A percentile compares a stretch with the other conserved stretches of the same genome.
phyloP scores from a whole-genome alignment of 1,140 invertebrate genomes.

The Orchestia grillus region DNA sequence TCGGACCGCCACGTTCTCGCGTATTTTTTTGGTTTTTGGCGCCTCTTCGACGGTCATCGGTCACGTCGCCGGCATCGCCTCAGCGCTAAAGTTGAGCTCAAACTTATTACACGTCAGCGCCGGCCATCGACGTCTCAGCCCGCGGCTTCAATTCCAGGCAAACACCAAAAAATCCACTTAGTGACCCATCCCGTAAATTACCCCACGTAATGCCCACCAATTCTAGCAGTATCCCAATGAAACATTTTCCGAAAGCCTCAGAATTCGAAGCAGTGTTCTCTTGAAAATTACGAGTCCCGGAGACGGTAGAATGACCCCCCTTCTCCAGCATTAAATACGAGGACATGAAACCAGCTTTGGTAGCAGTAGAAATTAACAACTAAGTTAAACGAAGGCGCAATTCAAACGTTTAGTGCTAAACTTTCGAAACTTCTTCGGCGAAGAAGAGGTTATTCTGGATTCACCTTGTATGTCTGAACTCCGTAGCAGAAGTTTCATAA shows the following conservation, averaged over 20 bases:
- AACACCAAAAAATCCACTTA: neutral
- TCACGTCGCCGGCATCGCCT: neutral
- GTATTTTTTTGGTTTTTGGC: neutral
- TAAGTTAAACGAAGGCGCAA: neutral
- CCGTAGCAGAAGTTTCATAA: neutral
- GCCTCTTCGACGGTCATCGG: neutral
- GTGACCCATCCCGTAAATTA: neutral
- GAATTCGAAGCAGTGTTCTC: neutral
- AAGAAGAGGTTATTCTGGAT: neutral
- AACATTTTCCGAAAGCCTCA: neutral
- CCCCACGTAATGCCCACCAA: neutral
- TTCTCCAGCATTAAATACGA: too few relatives aligned
- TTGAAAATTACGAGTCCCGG: neutral
- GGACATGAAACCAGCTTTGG: neutral
- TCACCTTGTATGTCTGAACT: neutral
- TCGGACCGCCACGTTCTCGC: neutral
- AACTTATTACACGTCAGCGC: neutral
- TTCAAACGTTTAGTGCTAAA: neutral
- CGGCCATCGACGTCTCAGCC: neutral
- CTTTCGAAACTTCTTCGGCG: neutral
- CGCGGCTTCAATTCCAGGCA: neutral
- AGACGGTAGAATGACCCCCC: too few relatives aligned
- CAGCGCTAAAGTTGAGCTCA: neutral
- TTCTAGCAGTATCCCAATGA: neutral
- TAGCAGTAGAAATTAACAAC: neutral